Evolutionary conservation across 2,113 vertebrate genomes (phyloP), one percentile per base, ranked within the genome.

Genomic region (Zosterops japonicus): DNA sequence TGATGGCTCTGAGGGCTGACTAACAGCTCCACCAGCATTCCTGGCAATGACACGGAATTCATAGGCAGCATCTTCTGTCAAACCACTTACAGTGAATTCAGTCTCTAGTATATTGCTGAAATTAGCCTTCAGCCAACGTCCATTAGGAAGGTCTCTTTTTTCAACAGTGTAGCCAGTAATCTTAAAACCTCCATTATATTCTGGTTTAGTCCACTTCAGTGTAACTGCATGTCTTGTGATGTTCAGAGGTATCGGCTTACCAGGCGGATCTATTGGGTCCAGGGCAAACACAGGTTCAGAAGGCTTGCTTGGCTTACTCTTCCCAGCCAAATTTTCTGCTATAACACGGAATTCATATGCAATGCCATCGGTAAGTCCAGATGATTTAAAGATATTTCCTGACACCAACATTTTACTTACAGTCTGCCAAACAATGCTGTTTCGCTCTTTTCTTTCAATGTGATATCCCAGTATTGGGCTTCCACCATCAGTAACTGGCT

Each of bases 171-270:
- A 99, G 83, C 99, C 99, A 79, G 99, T 99, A 94, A 99, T 99
- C 97, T 99, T 99, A 97, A 99, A 99, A 49, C 99, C 99, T 94
- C 99, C 99, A 79, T 99, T 99, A 88, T 99, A 99, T 94, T 99
- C 98, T 87, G 99, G 99, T 94, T 99, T 99, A 87, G 98, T 98
- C 99, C 99, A 99, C 93, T 98, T 98, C 95, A 99, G 97, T 65
- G 99, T 98, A 88, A 99, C 98, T 53, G 98, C 98, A 96, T 99
- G 99, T 95, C 99, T 99, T 65, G 98, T 99, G 83, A 99, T 98
- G 93, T 98, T 98, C 67, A 98, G 96, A 90, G 99, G 98, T 91
- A 98, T 50, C 3, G 99, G 99, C 88, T 99, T 99, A 92, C 99
- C 98, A 69, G 99, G 99, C 79, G 99, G 98, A 94, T 99, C 99